Conservation (phyloP, 1,140 invertebrate genomes). For the Carcinoscorpius rotundicauda region DNA sequence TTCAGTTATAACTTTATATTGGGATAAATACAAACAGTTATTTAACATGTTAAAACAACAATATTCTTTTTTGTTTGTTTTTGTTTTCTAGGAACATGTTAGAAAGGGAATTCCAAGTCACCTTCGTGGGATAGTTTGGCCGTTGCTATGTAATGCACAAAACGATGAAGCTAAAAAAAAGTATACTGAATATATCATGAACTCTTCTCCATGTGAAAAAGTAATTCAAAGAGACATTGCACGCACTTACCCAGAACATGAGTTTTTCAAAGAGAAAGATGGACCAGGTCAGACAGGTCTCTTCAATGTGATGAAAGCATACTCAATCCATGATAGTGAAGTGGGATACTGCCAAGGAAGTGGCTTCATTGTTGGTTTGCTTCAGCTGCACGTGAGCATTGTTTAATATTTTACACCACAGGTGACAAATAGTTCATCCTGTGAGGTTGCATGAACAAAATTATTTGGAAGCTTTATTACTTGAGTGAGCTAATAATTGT, state of each 20-base stretch:
- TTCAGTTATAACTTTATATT: too few species aligned
- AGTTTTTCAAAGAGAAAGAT: constrained; percentile 93
- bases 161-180: constrained; percentile 73
- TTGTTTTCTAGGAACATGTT: constrained; percentile 57
- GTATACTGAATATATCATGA: constrained; percentile 93
- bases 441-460: too few species aligned
- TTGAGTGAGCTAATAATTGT: too few species aligned
- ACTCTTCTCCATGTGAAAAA: constrained; percentile 93
- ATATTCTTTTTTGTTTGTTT: too few species aligned
- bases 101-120: constrained; percentile 91
- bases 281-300: constrained; percentile 91
- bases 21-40: too few species aligned
- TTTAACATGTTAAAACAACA: too few species aligned
- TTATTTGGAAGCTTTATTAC: too few species aligned
- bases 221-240: constrained; percentile 92
- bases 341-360: constrained; percentile 98
- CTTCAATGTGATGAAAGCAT: constrained; percentile 98
- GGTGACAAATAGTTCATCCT: too few species aligned
- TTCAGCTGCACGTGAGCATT: constrained; percentile 67
- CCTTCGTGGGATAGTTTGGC: constrained; percentile 95
- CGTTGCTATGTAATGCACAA: constrained; percentile 78
- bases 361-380: constrained; percentile 86
- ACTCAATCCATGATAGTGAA: constrained; percentile 90
- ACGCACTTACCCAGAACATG: constrained; percentile 95
- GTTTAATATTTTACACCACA: too few species aligned